phyloP scores from a whole-genome alignment of 2,113 vertebrate species.

The Antigone vipio region DNA sequence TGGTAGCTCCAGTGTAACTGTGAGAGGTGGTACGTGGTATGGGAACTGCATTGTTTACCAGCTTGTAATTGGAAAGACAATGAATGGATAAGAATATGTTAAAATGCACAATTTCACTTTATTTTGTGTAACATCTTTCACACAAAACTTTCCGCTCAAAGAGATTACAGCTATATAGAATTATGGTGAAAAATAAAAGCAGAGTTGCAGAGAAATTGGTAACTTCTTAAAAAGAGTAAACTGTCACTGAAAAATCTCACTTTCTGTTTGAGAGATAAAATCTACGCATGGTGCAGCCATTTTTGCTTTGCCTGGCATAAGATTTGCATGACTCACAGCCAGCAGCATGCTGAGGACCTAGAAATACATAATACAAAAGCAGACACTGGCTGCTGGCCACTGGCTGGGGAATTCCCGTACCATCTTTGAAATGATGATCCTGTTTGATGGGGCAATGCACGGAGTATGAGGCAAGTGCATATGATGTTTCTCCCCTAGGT shows the following conservation, averaged over 20 bases:
- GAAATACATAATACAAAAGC: not conserved
- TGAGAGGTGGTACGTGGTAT: not conserved
- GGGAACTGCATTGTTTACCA: not conserved
- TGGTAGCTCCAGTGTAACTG: not conserved
- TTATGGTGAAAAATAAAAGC: not conserved
- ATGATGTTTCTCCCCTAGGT: not conserved
- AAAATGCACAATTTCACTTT: not conserved
- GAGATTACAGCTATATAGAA: not conserved
- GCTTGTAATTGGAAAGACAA: not conserved
- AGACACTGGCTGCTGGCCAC: not conserved
- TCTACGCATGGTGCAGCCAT: constrained; percentile 3
- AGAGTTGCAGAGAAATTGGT: not conserved
- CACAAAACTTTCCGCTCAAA: not conserved
- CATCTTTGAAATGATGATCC: not conserved
- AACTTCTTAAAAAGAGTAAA: constrained; percentile 50
- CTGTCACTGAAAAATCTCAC: constrained; percentile 43
- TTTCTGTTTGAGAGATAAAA: constrained; percentile 55
- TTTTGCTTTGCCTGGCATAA: constrained; percentile 35
- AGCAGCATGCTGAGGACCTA: not conserved
- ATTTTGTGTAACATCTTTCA: not conserved
- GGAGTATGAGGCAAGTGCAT: not conserved
- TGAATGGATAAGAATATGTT: not conserved
- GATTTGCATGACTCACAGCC: constrained; percentile 40
- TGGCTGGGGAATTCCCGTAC: not conserved
- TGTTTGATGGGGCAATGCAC: not conserved